A percentile compares a stretch with the other conserved stretches of the same genome.
Evolutionary conservation across 1,140 invertebrate species (phyloP).

Genomic region (Drosophila triauraria): DNA sequence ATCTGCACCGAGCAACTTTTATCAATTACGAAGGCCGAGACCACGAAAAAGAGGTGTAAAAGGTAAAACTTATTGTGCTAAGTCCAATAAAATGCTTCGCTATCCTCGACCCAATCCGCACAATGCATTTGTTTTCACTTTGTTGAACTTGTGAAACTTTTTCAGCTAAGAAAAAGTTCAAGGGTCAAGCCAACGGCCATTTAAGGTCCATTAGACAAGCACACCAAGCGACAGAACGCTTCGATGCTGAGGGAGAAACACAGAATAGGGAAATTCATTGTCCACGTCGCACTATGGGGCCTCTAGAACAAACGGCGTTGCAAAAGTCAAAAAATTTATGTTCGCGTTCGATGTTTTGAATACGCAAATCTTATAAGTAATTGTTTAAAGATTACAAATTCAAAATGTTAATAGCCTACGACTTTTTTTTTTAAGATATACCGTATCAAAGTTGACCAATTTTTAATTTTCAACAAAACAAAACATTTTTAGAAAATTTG

Average conservation of each 20-base stretch:
- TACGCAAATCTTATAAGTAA: no score
- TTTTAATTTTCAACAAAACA: no score
- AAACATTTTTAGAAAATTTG: no score
- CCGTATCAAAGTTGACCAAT: no score
- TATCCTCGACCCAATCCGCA: slow-evolving; percentile 19
- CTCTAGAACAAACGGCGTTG: no score
- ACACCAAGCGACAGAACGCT: slow-evolving; percentile 28
- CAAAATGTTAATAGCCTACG: no score
- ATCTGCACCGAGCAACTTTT: slow-evolving; percentile 45
- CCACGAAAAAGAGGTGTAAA: slow-evolving; percentile 42
- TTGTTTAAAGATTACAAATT: no score
- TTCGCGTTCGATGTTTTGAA: no score
- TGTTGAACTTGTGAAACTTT: slow-evolving; percentile 60
- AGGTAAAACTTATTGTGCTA: slow-evolving; percentile 40
- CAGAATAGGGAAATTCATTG: slow-evolving; percentile 59
- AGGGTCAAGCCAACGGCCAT: slow-evolving; percentile 62
- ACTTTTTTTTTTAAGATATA: no score
- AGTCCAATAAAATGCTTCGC: slow-evolving; percentile 2
- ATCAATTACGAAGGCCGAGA: slow-evolving; percentile 36
- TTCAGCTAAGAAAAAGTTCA: slow-evolving; percentile 47
- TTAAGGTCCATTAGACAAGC: slow-evolving; percentile 73
- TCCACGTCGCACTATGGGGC: slow-evolving; percentile 16
- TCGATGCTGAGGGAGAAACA: not conserved
- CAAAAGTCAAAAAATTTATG: no score
- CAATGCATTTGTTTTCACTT: slow-evolving; percentile 65